These are phyloP conservation scores for Muscicapa adusta DNA, from an alignment of 2,113 vertebrate genomes.

Conservation along the genomic window DNA sequence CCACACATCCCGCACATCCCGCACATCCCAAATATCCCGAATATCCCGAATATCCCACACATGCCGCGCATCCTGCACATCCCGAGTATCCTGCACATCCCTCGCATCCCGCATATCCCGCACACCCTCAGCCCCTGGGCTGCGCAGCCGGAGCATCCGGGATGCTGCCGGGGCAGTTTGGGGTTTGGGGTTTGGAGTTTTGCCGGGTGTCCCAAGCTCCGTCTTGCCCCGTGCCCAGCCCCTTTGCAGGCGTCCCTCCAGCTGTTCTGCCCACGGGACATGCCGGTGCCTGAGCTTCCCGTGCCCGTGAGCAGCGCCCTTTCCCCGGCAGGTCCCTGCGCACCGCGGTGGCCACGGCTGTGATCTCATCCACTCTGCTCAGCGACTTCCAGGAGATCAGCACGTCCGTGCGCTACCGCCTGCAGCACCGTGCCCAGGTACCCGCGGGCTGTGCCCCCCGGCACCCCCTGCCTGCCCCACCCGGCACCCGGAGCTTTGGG, in stretches of 20 bases:
- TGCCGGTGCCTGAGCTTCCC: fast-evolving
- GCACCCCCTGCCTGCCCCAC: too few species aligned
- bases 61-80: neutral
- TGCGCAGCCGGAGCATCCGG: fast-evolving
- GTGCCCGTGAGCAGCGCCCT: neutral
- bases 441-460: too few species aligned
- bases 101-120: neutral
- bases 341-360: conserved; percentile 79
- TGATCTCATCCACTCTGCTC: conserved; percentile 83
- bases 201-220: fast-evolving
- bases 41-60: too few species aligned
- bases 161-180: neutral
- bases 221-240: neutral
- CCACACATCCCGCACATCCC: neutral
- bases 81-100: too few species aligned
- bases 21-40: neutral
- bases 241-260: neutral
- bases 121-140: fast-evolving
- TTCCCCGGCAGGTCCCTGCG: conserved; percentile 71
- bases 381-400: conserved; percentile 72
- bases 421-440: conserved; percentile 64
- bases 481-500: neutral
- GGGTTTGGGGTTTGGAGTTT: too few species aligned
- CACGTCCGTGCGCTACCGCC: conserved; percentile 78
- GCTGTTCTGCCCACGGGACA: fast-evolving